Conservation (phyloP, 1,140 invertebrate genomes). For the Gonatopus flavifemur region DNA sequence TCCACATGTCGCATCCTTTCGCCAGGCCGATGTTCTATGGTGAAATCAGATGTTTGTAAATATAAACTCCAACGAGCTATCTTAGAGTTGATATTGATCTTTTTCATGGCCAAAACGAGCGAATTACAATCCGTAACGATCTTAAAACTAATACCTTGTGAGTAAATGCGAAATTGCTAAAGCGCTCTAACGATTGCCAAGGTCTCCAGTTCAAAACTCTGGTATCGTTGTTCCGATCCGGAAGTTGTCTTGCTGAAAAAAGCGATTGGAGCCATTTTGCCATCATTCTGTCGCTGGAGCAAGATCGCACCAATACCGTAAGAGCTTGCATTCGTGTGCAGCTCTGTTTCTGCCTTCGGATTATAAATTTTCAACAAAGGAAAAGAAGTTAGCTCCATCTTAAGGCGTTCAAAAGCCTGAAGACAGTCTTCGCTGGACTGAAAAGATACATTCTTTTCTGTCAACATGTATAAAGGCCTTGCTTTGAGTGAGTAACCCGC, state of each 20-base stretch:
- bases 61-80: conserved; percentile 26
- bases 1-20: conserved; percentile 24
- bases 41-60: conserved; percentile 22
- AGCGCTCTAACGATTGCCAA: conserved; percentile 48
- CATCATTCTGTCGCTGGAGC: too few relatives aligned
- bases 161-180: conserved; percentile 18
- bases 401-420: too few relatives aligned
- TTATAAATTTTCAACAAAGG: too few relatives aligned
- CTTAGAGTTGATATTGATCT: conserved; percentile 4
- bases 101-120: conserved; percentile 7
- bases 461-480: background rate
- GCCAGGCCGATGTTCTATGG: conserved; percentile 17
- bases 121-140: conserved; percentile 17
- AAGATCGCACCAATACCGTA: too few relatives aligned
- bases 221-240: conserved; percentile 24
- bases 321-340: too few relatives aligned
- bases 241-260: background rate
- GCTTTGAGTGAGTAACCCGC: background rate
- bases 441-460: background rate
- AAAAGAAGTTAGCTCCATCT: too few relatives aligned
- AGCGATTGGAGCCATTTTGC: too few relatives aligned
- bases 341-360: too few relatives aligned
- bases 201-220: conserved; percentile 30
- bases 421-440: too few relatives aligned
- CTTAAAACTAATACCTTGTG: conserved; percentile 20